phyloP scores from a whole-genome alignment of 2,797 vertebrate genomes.

The Urocyon cinereoargenteus region DNA sequence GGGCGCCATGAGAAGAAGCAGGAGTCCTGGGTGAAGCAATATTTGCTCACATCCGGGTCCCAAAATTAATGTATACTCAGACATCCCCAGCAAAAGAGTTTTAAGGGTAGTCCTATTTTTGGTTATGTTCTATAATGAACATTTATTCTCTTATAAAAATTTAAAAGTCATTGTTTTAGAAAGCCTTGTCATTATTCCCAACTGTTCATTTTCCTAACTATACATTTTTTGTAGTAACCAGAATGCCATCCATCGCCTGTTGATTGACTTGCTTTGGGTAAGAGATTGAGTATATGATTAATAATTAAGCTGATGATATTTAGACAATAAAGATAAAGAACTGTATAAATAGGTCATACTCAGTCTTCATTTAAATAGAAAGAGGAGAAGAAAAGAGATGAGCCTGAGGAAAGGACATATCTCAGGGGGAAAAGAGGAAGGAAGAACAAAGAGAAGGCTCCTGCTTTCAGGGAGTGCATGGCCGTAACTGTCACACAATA shows the following conservation, averaged over 20 bases:
- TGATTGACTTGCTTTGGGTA: conserved; percentile 1
- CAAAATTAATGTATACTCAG: background rate
- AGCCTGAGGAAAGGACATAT: background rate
- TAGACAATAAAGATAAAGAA: background rate
- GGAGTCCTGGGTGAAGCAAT: background rate
- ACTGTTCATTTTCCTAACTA: conserved; percentile 49
- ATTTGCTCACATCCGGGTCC: background rate
- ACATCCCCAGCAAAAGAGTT: background rate
- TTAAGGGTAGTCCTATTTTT: conserved; percentile 38
- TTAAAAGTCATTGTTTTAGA: conserved; percentile 23
- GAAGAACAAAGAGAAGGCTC: background rate
- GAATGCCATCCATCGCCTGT: background rate
- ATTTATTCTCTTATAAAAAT: conserved; percentile 58
- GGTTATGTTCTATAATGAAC: conserved; percentile 31
- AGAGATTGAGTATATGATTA: background rate
- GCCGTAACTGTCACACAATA: background rate
- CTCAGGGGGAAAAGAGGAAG: background rate
- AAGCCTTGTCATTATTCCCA: conserved; percentile 24
- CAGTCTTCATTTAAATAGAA: conserved; percentile 25
- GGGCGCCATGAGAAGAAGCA: background rate
- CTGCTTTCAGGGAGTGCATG: background rate
- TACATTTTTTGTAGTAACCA: background rate
- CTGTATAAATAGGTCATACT: background rate
- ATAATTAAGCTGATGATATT: background rate
- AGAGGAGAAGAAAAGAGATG: background rate